Conservation (phyloP, 1,140 invertebrate genomes). For the Drosophila sturtevanti region DNA sequence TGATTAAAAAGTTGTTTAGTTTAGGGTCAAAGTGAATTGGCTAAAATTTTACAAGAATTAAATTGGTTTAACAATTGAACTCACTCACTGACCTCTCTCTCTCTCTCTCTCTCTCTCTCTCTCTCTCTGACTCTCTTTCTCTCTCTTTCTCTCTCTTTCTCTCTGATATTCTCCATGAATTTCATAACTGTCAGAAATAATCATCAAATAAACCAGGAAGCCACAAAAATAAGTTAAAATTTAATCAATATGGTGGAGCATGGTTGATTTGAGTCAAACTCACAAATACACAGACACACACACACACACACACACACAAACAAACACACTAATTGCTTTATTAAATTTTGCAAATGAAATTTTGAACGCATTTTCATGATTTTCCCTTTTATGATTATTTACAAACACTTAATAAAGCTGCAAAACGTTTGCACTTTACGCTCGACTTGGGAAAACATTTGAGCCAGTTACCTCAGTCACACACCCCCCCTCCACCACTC, state of each 20-base stretch:
- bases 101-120: no score
- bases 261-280: no score
- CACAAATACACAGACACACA: no score
- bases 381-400: conserved; percentile 23
- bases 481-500: background rate
- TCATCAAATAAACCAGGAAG: no score
- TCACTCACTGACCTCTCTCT: no score
- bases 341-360: background rate
- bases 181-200: no score
- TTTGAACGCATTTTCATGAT: background rate
- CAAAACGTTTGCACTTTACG: conserved; percentile 54
- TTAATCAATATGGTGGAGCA: no score
- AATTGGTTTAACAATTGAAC: background rate
- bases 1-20: conserved; percentile 31
- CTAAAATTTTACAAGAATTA: background rate
- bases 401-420: conserved; percentile 53
- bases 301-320: no score
- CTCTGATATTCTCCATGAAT: no score
- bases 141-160: no score
- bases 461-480: conserved; percentile 8
- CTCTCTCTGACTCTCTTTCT: no score
- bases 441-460: conserved; percentile 51
- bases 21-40: background rate
- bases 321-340: background rate
- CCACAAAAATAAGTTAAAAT: no score